phyloP scores from a whole-genome alignment of 1,140 invertebrate genomes.

The Diuraphis noxia region DNA sequence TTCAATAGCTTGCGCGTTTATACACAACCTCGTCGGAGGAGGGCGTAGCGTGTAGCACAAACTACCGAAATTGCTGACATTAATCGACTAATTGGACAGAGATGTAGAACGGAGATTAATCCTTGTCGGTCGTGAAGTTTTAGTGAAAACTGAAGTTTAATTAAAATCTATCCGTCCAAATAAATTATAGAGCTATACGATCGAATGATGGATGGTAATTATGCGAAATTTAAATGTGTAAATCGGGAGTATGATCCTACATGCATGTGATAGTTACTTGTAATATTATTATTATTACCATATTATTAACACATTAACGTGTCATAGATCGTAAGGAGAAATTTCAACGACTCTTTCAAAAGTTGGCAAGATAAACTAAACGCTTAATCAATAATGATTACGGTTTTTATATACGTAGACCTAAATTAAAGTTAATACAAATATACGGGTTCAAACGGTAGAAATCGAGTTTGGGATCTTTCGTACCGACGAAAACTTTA shows the following conservation, averaged over 20 bases:
- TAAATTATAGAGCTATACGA: background rate
- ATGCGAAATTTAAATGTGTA: background rate
- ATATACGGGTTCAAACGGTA: background rate
- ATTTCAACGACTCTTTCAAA: background rate
- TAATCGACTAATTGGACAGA: slow-evolving; percentile 39
- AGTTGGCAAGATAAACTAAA: background rate
- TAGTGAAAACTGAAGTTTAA: slow-evolving; percentile 36
- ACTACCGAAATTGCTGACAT: slow-evolving; percentile 2
- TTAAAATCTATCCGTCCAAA: slow-evolving; percentile 34
- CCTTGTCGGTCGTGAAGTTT: slow-evolving; percentile 18
- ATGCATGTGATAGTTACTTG: background rate
- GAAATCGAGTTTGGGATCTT: background rate
- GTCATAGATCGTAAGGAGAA: background rate
- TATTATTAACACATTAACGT: background rate
- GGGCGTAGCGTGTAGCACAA: background rate
- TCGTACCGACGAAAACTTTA: background rate
- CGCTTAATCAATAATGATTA: too few species aligned
- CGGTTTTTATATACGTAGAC: too few species aligned
- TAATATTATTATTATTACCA: background rate
- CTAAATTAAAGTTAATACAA: background rate
- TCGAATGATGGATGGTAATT: slow-evolving; percentile 33
- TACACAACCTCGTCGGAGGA: too few species aligned
- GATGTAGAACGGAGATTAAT: slow-evolving; percentile 42
- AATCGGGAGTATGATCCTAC: background rate
- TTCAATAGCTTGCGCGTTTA: background rate